Conservation (phyloP, 2,797 vertebrate species). For the Apogon hyalosoma region DNA sequence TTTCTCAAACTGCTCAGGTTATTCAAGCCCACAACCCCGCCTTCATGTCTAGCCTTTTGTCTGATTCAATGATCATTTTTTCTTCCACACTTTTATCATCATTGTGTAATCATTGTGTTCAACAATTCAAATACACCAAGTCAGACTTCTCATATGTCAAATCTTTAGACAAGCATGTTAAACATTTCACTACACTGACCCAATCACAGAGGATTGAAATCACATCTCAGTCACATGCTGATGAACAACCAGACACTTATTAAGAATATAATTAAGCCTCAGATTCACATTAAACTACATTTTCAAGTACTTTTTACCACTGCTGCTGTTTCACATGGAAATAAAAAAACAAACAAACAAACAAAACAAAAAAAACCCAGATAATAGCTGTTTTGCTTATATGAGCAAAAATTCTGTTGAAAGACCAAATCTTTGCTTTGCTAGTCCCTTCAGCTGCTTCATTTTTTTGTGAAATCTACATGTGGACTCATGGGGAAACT, state of each 20-base stretch:
- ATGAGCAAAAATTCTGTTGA: conserved; percentile 1
- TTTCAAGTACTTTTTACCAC: not conserved
- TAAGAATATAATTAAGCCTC: not conserved
- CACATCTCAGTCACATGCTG: conserved; percentile 10
- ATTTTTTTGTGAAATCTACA: conserved; percentile 22
- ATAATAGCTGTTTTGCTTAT: not conserved
- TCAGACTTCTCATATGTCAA: conserved; percentile 9
- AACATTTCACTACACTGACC: conserved; percentile 1
- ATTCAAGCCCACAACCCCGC: not conserved
- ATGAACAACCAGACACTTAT: not conserved
- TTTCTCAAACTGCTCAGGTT: not conserved
- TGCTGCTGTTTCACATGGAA: not conserved
- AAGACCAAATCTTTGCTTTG: conserved; percentile 20
- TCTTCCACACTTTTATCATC: conserved; percentile 12
- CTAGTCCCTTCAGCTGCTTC: conserved; percentile 11
- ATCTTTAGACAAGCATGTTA: not conserved
- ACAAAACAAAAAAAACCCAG: too few relatives aligned
- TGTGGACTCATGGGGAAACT: conserved; percentile 17
- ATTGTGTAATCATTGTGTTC: not conserved
- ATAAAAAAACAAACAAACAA: too few relatives aligned
- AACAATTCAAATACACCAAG: not conserved
- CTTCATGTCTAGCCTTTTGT: not conserved
- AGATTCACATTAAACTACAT: conserved; percentile 4
- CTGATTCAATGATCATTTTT: conserved; percentile 4
- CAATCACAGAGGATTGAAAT: conserved; percentile 7